Evolutionary conservation across 2,113 vertebrate genomes (phyloP).

Genomic region (Phrynosoma platyrhinos): DNA sequence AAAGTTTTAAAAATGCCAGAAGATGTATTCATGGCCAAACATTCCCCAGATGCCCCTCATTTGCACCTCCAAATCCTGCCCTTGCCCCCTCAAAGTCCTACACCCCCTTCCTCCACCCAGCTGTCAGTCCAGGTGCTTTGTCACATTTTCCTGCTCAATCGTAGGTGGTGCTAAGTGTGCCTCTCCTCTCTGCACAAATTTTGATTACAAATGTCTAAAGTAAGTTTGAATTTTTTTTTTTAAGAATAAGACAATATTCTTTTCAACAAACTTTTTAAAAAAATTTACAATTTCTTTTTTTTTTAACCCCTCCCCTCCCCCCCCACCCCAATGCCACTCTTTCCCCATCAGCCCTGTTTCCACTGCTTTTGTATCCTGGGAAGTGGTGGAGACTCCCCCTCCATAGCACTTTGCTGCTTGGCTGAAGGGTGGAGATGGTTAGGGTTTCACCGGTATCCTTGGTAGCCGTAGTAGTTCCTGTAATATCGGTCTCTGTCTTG

Average conservation of each 20-base stretch:
- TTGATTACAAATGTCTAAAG: slow-evolving; percentile 77
- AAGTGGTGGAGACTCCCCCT: slow-evolving; percentile 55
- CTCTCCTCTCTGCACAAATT: slow-evolving; percentile 63
- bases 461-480: slow-evolving; percentile 78
- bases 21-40: slow-evolving; percentile 21
- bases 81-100: background rate
- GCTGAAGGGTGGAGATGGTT: slow-evolving; percentile 59
- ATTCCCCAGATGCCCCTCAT: slow-evolving; percentile 34
- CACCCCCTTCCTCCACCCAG: slow-evolving; percentile 6
- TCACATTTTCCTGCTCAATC: slow-evolving; percentile 48
- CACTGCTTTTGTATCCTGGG: slow-evolving; percentile 70
- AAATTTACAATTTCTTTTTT: slow-evolving; percentile 74
- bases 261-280: slow-evolving; percentile 77
- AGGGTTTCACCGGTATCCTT: slow-evolving; percentile 80
- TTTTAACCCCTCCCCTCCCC: slow-evolving; percentile 57
- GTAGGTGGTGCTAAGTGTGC: slow-evolving; percentile 65
- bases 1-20: background rate
- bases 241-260: slow-evolving; percentile 78
- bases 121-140: slow-evolving; percentile 52
- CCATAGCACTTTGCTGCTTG: slow-evolving; percentile 55
- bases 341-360: slow-evolving; percentile 69
- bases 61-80: slow-evolving; percentile 5
- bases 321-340: slow-evolving; percentile 47
- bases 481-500: slow-evolving; percentile 80
- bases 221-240: slow-evolving; percentile 73